Evolutionary conservation across 2,888 invertebrate genomes (phyloP).

Genomic region (Trachelus stipa): DNA sequence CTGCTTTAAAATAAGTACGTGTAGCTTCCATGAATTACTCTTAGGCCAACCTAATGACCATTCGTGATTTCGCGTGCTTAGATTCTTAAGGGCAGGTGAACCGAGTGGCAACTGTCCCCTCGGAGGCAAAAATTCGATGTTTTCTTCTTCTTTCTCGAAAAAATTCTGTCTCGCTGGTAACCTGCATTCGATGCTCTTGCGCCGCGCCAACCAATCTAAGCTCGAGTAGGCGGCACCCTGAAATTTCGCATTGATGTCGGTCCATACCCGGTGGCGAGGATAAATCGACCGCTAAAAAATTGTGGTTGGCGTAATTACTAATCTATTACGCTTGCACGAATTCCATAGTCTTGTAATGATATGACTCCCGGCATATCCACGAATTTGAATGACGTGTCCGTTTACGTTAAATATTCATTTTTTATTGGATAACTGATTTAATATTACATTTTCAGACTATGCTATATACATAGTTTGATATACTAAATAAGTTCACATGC

Average conservation of each 20-base stretch:
- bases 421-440: neutral
- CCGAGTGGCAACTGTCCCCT: constrained; percentile 50
- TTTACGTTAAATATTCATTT: neutral
- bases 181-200: constrained; percentile 10
- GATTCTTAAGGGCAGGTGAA: constrained; percentile 54
- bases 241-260: constrained; percentile 33
- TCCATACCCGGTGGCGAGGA: constrained; percentile 10
- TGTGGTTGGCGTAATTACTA: neutral
- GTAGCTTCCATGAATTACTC: neutral
- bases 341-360: neutral
- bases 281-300: constrained; percentile 2
- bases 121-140: constrained; percentile 47
- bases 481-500: too few relatives aligned
- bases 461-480: neutral
- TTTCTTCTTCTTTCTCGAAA: constrained; percentile 2
- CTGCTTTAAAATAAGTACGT: neutral
- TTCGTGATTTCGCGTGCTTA: constrained; percentile 59
- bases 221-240: constrained; percentile 39
- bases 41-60: constrained; percentile 39
- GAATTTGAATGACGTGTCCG: neutral
- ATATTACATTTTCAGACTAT: neutral
- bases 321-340: neutral
- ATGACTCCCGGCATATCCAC: neutral
- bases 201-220: constrained; percentile 16
- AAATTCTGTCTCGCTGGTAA: constrained; percentile 27